A percentile compares a stretch with the other conserved stretches of the same genome.
phyloP scores from a whole-genome alignment of 2,113 vertebrate species.

The Cyphomyrus discorhynchus region DNA sequence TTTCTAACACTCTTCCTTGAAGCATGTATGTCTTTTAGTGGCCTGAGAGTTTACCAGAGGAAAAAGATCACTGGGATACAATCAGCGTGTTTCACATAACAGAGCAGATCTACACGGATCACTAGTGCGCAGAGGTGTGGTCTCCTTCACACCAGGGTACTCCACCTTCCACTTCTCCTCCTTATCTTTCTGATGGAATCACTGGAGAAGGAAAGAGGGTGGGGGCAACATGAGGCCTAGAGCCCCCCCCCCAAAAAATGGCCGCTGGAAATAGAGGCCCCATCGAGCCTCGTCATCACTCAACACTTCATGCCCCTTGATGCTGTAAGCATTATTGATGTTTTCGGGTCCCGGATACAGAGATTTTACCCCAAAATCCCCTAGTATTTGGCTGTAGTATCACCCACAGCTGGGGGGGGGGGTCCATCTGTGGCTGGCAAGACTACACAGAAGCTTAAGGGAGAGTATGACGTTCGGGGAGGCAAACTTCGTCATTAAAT shows the following conservation, averaged over 20 bases:
- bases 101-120: neutral
- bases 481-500: neutral
- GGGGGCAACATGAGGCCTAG: neutral
- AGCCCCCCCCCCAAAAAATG: neutral
- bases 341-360: neutral
- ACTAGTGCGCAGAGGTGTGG: neutral
- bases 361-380: neutral
- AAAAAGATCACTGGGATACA: neutral
- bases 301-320: neutral
- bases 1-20: neutral
- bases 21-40: neutral
- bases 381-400: neutral
- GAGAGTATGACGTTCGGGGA: neutral
- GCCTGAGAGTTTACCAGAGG: neutral
- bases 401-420: neutral
- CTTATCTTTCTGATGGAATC: neutral
- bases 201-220: neutral
- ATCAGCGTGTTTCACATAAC: neutral
- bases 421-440: neutral
- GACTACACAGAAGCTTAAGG: neutral
- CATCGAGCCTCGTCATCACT: neutral
- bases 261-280: neutral
- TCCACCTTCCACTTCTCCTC: neutral
- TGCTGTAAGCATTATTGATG: neutral
- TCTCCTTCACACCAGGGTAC: neutral